Percentiles rank a stretch among this genome's conserved stretches.
Evolutionary conservation across 2,113 vertebrate species (phyloP).

Genomic region (Crocuta crocuta): DNA sequence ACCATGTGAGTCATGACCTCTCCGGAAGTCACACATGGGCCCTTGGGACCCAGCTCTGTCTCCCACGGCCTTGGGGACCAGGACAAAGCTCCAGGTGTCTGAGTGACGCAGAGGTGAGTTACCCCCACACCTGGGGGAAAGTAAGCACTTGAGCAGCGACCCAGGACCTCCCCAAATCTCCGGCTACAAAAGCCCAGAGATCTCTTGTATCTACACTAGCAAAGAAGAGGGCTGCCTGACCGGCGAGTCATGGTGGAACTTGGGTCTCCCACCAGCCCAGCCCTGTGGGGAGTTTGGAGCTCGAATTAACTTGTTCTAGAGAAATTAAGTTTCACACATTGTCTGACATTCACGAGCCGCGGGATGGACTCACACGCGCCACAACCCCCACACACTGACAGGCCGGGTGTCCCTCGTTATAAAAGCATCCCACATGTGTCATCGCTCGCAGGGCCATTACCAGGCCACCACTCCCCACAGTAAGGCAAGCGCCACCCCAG

Average conservation of each 20-base stretch:
- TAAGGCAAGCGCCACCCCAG: accelerated
- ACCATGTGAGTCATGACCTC: accelerated
- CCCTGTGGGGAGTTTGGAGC: not conserved
- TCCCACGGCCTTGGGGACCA: accelerated
- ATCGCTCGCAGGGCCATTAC: not conserved
- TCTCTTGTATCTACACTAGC: accelerated
- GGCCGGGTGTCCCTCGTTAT: accelerated
- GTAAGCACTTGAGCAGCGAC: not conserved
- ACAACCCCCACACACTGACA: accelerated
- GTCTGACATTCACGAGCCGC: accelerated
- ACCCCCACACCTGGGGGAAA: not conserved
- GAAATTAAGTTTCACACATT: not conserved
- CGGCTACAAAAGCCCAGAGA: not conserved
- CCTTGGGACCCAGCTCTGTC: not conserved
- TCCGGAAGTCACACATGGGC: not conserved
- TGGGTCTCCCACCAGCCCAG: not conserved
- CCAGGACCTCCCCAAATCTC: not conserved
- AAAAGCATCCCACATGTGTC: not conserved
- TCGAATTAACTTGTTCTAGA: no score
- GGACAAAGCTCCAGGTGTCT: not conserved
- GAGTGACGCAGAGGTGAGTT: accelerated
- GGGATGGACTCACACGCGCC: not conserved
- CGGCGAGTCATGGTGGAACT: accelerated
- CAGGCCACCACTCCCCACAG: accelerated
- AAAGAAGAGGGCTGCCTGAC: not conserved